Conservation (phyloP, 2,888 invertebrate genomes). For the Agriopis leucophaearia region DNA sequence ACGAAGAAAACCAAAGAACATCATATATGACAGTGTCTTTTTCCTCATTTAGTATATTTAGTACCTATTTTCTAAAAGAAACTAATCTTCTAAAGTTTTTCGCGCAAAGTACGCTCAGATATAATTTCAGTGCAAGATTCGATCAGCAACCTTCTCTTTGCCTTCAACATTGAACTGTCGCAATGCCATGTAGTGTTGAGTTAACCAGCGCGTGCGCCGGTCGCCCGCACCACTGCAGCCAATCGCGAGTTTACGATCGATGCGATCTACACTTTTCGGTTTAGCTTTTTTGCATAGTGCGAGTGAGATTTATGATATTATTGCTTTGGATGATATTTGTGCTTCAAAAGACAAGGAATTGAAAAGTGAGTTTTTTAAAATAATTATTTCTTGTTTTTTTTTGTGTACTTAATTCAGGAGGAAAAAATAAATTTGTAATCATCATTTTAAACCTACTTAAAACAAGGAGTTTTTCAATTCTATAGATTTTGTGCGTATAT, state of each 20-base stretch:
- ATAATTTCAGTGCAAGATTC: slow-evolving; percentile 4
- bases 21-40: neutral
- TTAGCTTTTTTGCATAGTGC: neutral
- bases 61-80: neutral
- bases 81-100: neutral
- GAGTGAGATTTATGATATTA: neutral
- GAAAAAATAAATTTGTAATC: too few species aligned
- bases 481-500: too few species aligned
- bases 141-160: slow-evolving; percentile 32
- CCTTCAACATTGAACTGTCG: slow-evolving; percentile 27
- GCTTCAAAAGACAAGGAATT: neutral
- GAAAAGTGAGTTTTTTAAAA: slow-evolving; percentile 2
- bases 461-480: too few species aligned
- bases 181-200: slow-evolving; percentile 35
- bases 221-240: slow-evolving; percentile 30
- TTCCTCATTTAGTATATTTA: neutral
- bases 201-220: slow-evolving; percentile 47
- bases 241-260: slow-evolving; percentile 2
- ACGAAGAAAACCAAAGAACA: neutral
- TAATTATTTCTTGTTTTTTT: neutral
- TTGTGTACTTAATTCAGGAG: too few species aligned
- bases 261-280: neutral
- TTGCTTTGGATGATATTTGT: slow-evolving; percentile 4
- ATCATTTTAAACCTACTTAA: too few species aligned
- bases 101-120: slow-evolving; percentile 1